phyloP scores from a whole-genome alignment of 2,888 invertebrate genomes.

The Dorcus parallelipipedus region DNA sequence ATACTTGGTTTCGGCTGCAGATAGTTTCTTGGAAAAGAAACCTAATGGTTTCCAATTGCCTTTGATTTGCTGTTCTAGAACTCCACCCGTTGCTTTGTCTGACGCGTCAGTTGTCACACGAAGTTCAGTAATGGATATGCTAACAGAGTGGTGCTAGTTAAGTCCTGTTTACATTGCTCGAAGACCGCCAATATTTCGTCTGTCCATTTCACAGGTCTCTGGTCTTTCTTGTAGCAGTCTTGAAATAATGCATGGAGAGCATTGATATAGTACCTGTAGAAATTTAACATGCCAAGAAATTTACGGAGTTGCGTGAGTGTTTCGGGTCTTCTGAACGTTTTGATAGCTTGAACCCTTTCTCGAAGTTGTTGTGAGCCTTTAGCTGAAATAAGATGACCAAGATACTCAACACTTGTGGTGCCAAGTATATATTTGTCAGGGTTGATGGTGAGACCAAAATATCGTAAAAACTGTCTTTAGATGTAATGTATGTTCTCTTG shows the following conservation, averaged over 20 bases:
- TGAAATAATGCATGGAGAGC: no score
- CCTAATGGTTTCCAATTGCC: slow-evolving; percentile 37
- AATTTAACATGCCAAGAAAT: not conserved
- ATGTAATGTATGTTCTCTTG: no score
- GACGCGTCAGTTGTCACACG: slow-evolving; percentile 41
- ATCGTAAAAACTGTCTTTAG: no score
- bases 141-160: slow-evolving; percentile 20
- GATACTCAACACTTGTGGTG: no score
- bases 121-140: slow-evolving; percentile 27
- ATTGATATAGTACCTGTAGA: not conserved
- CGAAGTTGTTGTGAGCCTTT: no score
- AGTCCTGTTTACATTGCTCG: slow-evolving; percentile 4
- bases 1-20: slow-evolving; percentile 36
- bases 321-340: no score
- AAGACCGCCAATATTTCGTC: not conserved
- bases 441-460: no score
- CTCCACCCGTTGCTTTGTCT: slow-evolving; percentile 40
- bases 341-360: no score
- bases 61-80: slow-evolving; percentile 36
- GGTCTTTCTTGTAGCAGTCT: not conserved
- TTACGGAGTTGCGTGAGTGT: no score
- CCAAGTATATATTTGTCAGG: no score
- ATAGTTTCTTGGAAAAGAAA: slow-evolving; percentile 41
- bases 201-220: not conserved
- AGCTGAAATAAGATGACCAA: no score